Conservation (phyloP, 2,888 invertebrate genomes). For the Stenodema calcarata region DNA sequence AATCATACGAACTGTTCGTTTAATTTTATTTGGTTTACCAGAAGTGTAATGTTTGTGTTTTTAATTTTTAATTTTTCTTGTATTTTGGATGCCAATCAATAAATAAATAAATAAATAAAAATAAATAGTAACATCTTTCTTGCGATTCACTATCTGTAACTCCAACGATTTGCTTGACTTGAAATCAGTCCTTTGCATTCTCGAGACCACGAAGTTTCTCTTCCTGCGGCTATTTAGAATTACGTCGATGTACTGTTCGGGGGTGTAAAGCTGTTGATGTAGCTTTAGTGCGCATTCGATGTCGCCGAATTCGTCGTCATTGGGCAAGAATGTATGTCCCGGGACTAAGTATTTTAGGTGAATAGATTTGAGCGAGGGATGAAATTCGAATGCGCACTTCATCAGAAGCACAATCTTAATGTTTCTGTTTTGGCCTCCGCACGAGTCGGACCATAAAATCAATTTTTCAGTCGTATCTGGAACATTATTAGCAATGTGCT, state of each 20-base stretch:
- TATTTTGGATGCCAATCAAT: too few relatives aligned
- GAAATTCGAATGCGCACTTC: not conserved
- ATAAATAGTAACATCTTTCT: not conserved
- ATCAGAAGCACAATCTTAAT: not conserved
- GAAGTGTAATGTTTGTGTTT: too few relatives aligned
- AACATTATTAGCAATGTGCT: slow-evolving; percentile 50
- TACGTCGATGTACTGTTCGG: too few relatives aligned
- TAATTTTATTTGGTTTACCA: too few relatives aligned
- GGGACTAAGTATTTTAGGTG: not conserved
- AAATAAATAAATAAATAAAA: too few relatives aligned
- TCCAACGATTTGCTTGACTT: not conserved
- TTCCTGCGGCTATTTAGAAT: not conserved
- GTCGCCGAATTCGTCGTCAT: too few relatives aligned
- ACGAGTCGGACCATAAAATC: not conserved
- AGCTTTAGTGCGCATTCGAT: not conserved
- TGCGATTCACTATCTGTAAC: not conserved
- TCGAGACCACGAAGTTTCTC: not conserved
- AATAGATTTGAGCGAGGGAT: not conserved
- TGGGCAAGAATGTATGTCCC: not conserved
- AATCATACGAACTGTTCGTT: too few relatives aligned
- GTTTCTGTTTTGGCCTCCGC: not conserved
- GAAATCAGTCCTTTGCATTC: not conserved
- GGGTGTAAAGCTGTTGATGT: not conserved
- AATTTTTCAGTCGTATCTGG: not conserved
- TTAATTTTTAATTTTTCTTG: too few relatives aligned